Evolutionary conservation across 2,113 vertebrate species (phyloP).

Genomic region (Psophia crepitans): DNA sequence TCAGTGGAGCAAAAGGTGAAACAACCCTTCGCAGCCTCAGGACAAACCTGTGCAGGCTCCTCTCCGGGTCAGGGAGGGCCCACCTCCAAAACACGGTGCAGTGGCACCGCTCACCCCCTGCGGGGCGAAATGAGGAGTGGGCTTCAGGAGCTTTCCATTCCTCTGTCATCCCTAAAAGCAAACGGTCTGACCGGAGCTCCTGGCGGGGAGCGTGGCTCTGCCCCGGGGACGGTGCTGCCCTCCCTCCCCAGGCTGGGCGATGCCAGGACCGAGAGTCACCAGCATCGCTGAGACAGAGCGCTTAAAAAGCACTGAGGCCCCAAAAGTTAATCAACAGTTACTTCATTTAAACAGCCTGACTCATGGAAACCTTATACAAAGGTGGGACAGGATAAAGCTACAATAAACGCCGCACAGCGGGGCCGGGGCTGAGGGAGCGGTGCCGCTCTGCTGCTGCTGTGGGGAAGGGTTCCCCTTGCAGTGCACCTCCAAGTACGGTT

Average conservation of each 20-base stretch:
- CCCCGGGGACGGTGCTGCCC: background rate
- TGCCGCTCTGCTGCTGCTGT: background rate
- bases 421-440: background rate
- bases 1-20: background rate
- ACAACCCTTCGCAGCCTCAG: background rate
- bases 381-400: background rate
- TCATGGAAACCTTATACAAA: background rate
- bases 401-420: background rate
- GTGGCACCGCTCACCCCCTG: fast-evolving
- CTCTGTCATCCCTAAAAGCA: fast-evolving
- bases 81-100: fast-evolving
- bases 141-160: background rate
- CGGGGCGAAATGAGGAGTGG: background rate
- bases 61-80: fast-evolving
- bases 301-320: background rate
- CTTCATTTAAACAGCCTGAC: background rate
- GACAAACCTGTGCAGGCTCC: fast-evolving
- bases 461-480: background rate
- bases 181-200: fast-evolving
- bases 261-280: background rate
- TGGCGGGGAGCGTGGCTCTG: background rate
- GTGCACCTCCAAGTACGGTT: fast-evolving
- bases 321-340: background rate
- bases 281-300: background rate
- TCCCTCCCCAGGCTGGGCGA: fast-evolving